Evolutionary conservation across 2,113 vertebrate species (phyloP), one percentile per base, ranked within the genome.

Genomic region (Zapornia atra): DNA sequence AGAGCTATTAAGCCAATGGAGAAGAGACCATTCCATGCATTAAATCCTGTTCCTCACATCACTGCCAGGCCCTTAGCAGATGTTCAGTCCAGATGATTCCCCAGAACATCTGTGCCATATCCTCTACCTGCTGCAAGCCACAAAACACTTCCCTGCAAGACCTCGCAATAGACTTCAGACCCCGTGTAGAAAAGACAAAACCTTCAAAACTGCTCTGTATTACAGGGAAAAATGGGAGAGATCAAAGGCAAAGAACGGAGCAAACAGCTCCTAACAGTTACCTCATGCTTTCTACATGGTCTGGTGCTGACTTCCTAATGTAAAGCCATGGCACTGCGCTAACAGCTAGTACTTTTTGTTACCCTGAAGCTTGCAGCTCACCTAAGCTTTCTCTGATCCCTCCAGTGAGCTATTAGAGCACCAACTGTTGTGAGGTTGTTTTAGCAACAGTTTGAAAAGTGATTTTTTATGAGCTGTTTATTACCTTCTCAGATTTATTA

Each of bases 381-480:
- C 85, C 91, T 79, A 76, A 91, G 66, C 61, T 94, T 95, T 66
- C 24, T 78, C 78, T 94, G 72, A 82, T 76, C 81, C 83, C 85
- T 92, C 86, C 76, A 86, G 89, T 86, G 92, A 88, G 82, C 88
- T 38, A 82, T 90, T 73, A 26, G 77, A 53, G 70, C 72, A 70
- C 83, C 91, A 96, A 96, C 95, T 96, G 95, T 93, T 95, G 89
- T 90, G 85, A 94, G 54, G 85, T 81, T 91, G 79, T 88, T 96
- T 97, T 57, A 95, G 84, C 82, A 95, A 95, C 82, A 66, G 94
- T 96, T 96, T 88, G 68, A 96, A 95, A 95, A 92, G 95, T 60
- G 86, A 94, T 88, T 96, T 96, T 95, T 97, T 95, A 96, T 91
- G 95, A 94, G 88, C 95, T 95, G 96, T 96, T 97, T 96, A 97